Evolutionary conservation across 2,113 vertebrate genomes (phyloP), one percentile per base, ranked within the genome.

Genomic region (Myotis yumanensis): DNA sequence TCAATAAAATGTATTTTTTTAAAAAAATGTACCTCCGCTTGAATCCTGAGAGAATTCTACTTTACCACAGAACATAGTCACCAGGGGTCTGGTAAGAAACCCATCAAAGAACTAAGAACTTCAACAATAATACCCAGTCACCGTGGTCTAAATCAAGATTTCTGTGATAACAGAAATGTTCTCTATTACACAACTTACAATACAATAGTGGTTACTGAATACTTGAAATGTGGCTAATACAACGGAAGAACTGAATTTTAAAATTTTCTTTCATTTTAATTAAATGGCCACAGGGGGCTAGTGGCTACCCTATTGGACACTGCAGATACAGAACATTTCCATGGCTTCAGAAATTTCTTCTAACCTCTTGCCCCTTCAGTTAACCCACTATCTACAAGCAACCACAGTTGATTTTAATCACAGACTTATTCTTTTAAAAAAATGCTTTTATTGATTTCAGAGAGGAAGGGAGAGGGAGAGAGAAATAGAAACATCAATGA

Each of bases 191-290:
- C 2, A 77, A 16, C 40, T 62, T 79, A 72, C 1, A 59, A 37
- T 22, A 52, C 2, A 66, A 25, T 54, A 59, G 17, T 48, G 69
- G 23, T n/a, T 72, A 93, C 9, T 32, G 22, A 91, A 73, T n/a
- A 76, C 35, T 16, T 69, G 40, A 82, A 96, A 90, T 1, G 62
- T 48, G 66, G n/a, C n/a, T 84, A 52, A 62, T 59, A 17, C 16
- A 37, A 80, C 22, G 11, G 4, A 93, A 54, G n/a, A 72, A 51
- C 2, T 43, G 18, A 86, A 72, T 48, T 96, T 96, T 79, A 59
- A 48, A 64, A 86, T 35, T 87, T 73, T 62, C 72, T 90, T 75
- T 81, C 59, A 54, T 87, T 89, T 89, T 51, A 86, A 88, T 91
- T 85, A 43, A 87, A 92, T 3, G 37, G 83, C 5, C 48, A 66